Base-by-base conservation (phyloP, 1,140 invertebrate genomes). In the Sycobia sp. region DNA sequence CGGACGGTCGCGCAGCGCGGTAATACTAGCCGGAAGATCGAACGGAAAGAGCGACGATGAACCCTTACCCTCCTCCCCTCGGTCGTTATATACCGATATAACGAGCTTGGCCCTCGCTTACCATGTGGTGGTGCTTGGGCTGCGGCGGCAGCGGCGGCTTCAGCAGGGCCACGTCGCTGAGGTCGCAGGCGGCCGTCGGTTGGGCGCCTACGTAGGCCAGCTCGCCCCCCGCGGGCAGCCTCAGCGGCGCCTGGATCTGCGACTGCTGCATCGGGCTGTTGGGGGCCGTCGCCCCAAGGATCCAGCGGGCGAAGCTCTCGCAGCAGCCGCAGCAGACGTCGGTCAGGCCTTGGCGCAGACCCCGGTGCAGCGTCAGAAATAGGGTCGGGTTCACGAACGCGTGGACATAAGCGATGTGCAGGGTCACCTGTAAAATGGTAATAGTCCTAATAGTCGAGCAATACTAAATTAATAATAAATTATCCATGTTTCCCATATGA, bases 361-460 rank as follows among this genome's bases (percentile, higher is more conserved):
- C 89, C 25, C 87, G 84, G 73, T 94, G 91, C 27, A 95, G 82
- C 22, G 89, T 86, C 66, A 94, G 83, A 76, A 94, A 92, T 41
- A 94, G 80, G 9, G 89, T 87, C 1, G 92, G 92, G 75, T 94
- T 94, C 44, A 93, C 89, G 69, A 92, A 92, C 9, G 91, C 91
- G 78, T 94, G 92, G 51, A 92, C 88, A 78, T 93, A 93, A 38
- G 91, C 92, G 75, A 93, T 91, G 84, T 94, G 91, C 63, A 96
- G 84, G 32, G 91, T 92, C 69, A 92, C 88, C 89, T 91, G 84
- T 22, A 38, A 49, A n/a, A n/a, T n/a, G n/a, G n/a, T n/a, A n/a
- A n/a, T n/a, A n/a, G n/a, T n/a, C n/a, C n/a, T n/a, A n/a, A n/a
- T n/a, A n/a, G n/a, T n/a, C n/a, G n/a, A n/a, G n/a, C n/a, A n/a